phyloP scores from a whole-genome alignment of 1,140 invertebrate species.

The Phortica variegata region DNA sequence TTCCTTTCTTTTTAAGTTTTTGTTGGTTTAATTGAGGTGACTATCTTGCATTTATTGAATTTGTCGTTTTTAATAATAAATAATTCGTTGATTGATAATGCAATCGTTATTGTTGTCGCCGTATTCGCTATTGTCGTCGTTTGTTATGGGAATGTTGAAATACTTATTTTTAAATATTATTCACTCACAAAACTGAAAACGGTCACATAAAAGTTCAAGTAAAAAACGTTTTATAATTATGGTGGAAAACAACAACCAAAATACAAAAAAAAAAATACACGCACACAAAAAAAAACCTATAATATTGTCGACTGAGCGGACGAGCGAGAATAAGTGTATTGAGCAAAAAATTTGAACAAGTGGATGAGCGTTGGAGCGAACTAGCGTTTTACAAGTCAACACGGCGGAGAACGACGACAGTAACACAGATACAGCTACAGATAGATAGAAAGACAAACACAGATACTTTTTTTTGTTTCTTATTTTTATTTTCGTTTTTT shows the following conservation, averaged over 20 bases:
- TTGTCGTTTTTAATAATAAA: slow-evolving; percentile 42
- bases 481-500: neutral
- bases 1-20: neutral
- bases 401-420: slow-evolving; percentile 3
- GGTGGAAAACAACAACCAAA: slow-evolving; percentile 13
- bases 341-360: no score
- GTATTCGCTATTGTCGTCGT: slow-evolving; percentile 7
- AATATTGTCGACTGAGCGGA: slow-evolving; percentile 11
- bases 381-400: slow-evolving; percentile 7
- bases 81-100: slow-evolving; percentile 28
- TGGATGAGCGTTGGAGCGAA: no score
- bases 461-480: slow-evolving; percentile 16
- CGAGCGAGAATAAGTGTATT: slow-evolving; percentile 24
- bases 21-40: neutral
- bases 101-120: slow-evolving; percentile 7
- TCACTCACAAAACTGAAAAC: slow-evolving; percentile 25
- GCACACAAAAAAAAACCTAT: neutral
- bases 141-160: slow-evolving; percentile 39
- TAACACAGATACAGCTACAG: slow-evolving; percentile 19
- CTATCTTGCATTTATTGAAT: slow-evolving; percentile 10
- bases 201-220: slow-evolving; percentile 40
- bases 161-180: slow-evolving; percentile 48
- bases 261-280: slow-evolving; percentile 5
- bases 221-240: slow-evolving; percentile 6
- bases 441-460: slow-evolving; percentile 24